Evolutionary conservation across 2,888 invertebrate species (phyloP).

Genomic region (Pheosia gnoma): DNA sequence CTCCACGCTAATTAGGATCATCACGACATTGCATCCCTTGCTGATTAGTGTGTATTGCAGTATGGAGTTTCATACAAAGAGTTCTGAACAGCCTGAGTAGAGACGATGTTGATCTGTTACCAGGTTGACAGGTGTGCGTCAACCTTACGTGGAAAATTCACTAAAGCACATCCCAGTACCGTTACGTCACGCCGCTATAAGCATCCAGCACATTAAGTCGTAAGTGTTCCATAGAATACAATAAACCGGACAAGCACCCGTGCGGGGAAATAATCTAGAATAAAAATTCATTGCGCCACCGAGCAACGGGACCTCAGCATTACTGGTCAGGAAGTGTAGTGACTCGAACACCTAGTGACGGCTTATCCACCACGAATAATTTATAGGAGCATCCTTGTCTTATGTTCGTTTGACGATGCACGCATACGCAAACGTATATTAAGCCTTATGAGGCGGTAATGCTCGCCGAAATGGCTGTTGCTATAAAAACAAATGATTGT

Average conservation of each 20-base stretch:
- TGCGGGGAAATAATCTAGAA: conserved; percentile 67
- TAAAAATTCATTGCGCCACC: conserved; percentile 69
- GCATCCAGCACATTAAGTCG: conserved; percentile 37
- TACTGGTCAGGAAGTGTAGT: conserved; percentile 41
- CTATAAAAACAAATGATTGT: neutral
- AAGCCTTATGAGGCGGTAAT: conserved; percentile 10
- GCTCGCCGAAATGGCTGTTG: neutral
- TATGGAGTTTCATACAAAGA: too few relatives aligned
- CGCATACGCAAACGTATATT: conserved; percentile 35
- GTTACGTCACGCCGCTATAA: conserved; percentile 36
- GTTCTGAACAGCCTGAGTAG: too few relatives aligned
- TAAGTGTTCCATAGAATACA: conserved; percentile 54
- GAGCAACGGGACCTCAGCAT: conserved; percentile 35
- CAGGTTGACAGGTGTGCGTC: too few relatives aligned
- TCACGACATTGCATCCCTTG: too few relatives aligned
- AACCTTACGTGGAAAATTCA: conserved; percentile 14
- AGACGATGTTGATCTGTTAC: too few relatives aligned
- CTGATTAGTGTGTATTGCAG: too few relatives aligned
- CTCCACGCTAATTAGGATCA: too few relatives aligned
- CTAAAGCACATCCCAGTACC: conserved; percentile 34
- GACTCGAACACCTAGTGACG: conserved; percentile 29
- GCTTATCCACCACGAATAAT: conserved; percentile 50
- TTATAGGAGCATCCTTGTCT: conserved; percentile 41
- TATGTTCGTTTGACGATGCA: conserved; percentile 23
- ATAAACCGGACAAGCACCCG: conserved; percentile 64